Base-by-base conservation (phyloP, 2,797 vertebrate genomes). In the Kryptopterus vitreolus region DNA sequence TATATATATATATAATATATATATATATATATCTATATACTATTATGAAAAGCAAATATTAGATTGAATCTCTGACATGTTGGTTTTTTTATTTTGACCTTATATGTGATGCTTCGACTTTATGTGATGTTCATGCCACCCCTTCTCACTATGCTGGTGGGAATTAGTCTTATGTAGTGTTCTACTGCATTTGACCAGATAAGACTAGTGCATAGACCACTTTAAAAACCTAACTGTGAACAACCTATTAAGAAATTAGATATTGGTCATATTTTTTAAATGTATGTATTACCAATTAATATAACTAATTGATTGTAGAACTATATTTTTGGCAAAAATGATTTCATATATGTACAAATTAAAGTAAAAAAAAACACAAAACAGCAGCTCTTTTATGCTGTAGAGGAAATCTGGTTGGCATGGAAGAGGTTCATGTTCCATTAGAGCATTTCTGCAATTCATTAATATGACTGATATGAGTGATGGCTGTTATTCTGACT, bases 31-130 rank as follows among this genome's bases (percentile, higher is more conserved):
- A n/a, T n/a, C n/a, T n/a, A n/a, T n/a, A n/a, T n/a, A 8, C 26
- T 71, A 71, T 71, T 52, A 31, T 71, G 48, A 33, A 15, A 20
- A 71, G 50, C 20, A 53, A 71, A 71, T 55, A 33, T 53, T 52
- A 57, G 31, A 57, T 43, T 38, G 24, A 24, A 22, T 38, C 70
- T 24, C 52, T 15, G 35, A 74, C 33, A 11, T 74, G 7, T 74
- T 58, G 24, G 8, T 43, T 73, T 57, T 38, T 33, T 26, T 26
- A 38, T 26, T 73, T 70, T 29, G 8, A 8, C 46, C n/a, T 46
- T 15, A 29, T 73, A n/a, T 38, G 29, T 71, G 69, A 55, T 55
- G 18, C 53, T 26, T 71, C 50, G 33, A 53, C 53, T 71, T 71
- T 53, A 29, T 70, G 68, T 4, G 10, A 31, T 20, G 33, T n/a